Evolutionary conservation across 2,888 invertebrate genomes (phyloP), one percentile per base, ranked within the genome.

Genomic region (Meteorus colon): DNA sequence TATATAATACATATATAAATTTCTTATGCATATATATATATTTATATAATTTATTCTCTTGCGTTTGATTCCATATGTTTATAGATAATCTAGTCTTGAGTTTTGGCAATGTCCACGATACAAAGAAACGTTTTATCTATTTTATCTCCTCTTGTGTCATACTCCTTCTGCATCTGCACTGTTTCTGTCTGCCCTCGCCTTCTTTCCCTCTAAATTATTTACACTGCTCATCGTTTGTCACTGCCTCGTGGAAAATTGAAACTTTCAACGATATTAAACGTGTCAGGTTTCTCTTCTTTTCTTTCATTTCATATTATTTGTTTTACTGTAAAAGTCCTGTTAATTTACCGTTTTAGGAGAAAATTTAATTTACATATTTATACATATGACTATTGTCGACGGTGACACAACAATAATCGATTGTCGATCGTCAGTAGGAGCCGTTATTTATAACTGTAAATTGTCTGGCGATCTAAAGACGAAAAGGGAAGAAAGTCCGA

Each of bases 61-160:
- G 19, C 51, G 34, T 62, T 31, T 71, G 66, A 63, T 65, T 66
- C 62, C 51, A 31, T 70, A 66, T 59, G 72, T 55, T 73, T 34
- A 71, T 48, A 27, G 75, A 75, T 74, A 65, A 71, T 75, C 76
- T 79, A 79, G 78, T 76, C 73, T 78, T 71, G 74, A 84, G 85
- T 87, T 88, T 88, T 88, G 88, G 88, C 88, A 87, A 87, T 85
- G 83, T 81, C 85, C 81, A 81, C 84, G 79, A 85, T 86, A 86
- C 82, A 86, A 87, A 86, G 62, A 85, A 83, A 84, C 84, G 79
- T 80, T 81, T 82, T 78, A 74, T 79, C 83, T 79, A 81, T 80
- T 83, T 67, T 74, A 60, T 51, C 65, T 27, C 76, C 67, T 66
- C 55, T 77, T 72, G 67, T 12, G 41, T 41, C 8, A 12, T 12